A percentile compares a stretch with the other conserved stretches of the same genome.
phyloP scores from a whole-genome alignment of 2,113 vertebrate genomes.

The Silurus asotus region DNA sequence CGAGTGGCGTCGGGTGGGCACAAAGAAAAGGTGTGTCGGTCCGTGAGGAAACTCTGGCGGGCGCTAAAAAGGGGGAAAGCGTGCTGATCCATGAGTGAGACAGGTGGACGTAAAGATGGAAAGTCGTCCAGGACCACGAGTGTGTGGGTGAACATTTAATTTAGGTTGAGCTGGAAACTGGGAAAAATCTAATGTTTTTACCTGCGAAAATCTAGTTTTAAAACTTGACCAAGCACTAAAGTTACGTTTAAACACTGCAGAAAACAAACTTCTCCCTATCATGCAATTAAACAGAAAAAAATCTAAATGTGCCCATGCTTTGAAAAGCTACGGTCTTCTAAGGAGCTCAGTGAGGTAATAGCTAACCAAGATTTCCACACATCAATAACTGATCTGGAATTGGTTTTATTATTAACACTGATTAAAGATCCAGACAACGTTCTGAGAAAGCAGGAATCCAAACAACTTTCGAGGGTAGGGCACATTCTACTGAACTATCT shows the following conservation, averaged over 20 bases:
- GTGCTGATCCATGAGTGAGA: too few species aligned
- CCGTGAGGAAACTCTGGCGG: too few species aligned
- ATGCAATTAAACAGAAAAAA: background rate
- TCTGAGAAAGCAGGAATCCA: background rate
- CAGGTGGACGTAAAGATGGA: too few species aligned
- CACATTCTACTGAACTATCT: background rate
- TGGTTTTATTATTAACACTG: background rate
- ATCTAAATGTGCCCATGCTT: background rate
- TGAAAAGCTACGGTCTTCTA: background rate
- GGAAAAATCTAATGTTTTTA: background rate
- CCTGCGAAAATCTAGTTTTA: background rate
- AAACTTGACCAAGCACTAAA: too few species aligned
- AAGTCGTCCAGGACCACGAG: too few species aligned
- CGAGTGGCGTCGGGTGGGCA: too few species aligned
- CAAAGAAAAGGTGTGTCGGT: too few species aligned
- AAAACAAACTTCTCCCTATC: background rate
- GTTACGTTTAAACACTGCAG: background rate
- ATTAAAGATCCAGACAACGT: background rate
- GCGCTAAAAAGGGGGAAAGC: too few species aligned
- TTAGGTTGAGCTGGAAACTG: background rate
- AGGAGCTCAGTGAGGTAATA: background rate
- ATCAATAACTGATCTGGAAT: background rate
- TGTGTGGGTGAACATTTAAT: background rate
- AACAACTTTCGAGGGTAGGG: background rate
- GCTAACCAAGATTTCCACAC: background rate